Evolutionary conservation across 2,888 invertebrate genomes (phyloP).

Genomic region (Coleophora deauratella): DNA sequence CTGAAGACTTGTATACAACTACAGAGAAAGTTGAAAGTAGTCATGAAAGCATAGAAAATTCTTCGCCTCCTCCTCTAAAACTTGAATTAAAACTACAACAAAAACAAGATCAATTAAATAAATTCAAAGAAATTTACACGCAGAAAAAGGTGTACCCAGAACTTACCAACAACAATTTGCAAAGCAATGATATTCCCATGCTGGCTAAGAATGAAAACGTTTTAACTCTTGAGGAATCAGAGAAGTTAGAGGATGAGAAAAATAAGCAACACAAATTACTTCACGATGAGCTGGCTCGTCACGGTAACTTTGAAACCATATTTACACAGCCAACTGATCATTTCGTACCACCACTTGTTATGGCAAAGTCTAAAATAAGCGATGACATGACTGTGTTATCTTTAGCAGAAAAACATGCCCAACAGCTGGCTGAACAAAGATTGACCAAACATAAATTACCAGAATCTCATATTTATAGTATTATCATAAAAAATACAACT

Average conservation of each 20-base stretch:
- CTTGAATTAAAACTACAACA: constrained; percentile 13
- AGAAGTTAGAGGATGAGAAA: constrained; percentile 53
- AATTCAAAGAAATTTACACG: constrained; percentile 23
- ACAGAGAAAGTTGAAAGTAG: constrained; percentile 39
- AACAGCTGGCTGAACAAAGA: constrained; percentile 52
- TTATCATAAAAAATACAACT: constrained; percentile 19
- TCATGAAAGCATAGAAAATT: constrained; percentile 26
- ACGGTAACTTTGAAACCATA: constrained; percentile 60
- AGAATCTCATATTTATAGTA: constrained; percentile 8
- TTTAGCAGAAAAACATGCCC: constrained; percentile 62
- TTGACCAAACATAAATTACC: constrained; percentile 26
- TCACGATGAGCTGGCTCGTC: constrained; percentile 57
- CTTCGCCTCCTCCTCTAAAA: constrained; percentile 22
- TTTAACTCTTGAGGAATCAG: constrained; percentile 37
- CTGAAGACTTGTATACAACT: constrained; percentile 39
- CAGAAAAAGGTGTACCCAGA: constrained; percentile 36
- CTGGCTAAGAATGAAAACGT: constrained; percentile 32
- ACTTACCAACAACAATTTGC: constrained; percentile 39
- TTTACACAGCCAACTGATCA: constrained; percentile 68
- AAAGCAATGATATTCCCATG: constrained; percentile 53
- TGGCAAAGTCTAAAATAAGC: constrained; percentile 66
- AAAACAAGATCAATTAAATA: constrained; percentile 12
- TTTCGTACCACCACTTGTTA: constrained; percentile 66
- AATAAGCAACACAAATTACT: constrained; percentile 57
- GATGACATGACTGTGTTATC: constrained; percentile 68